A percentile compares a stretch with the other conserved stretches of the same genome.
Evolutionary conservation across 2,113 vertebrate species (phyloP).

Genomic region (Tautogolabrus adspersus): DNA sequence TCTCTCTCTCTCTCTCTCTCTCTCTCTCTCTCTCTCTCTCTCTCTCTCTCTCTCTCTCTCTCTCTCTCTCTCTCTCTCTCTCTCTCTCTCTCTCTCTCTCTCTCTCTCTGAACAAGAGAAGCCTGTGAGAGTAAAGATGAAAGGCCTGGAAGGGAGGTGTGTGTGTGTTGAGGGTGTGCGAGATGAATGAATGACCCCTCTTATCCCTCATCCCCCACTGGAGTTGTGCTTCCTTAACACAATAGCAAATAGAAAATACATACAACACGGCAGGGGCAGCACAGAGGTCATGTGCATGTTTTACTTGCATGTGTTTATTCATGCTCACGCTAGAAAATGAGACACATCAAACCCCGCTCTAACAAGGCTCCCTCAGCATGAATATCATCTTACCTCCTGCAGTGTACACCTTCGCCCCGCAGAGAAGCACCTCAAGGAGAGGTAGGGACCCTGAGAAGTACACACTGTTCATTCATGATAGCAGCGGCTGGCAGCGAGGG

Average conservation of each 20-base stretch:
- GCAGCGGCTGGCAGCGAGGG: slow-evolving; percentile 60
- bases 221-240: slow-evolving; percentile 41
- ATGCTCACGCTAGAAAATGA: slow-evolving; percentile 24
- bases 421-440: slow-evolving; percentile 53
- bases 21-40: slow-evolving; percentile 33
- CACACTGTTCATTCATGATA: slow-evolving; percentile 73
- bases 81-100: slow-evolving; percentile 45
- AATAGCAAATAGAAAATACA: slow-evolving; percentile 47
- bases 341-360: slow-evolving; percentile 41
- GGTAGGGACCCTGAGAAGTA: slow-evolving; percentile 55
- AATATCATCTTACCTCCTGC: slow-evolving; percentile 26
- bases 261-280: slow-evolving; percentile 36
- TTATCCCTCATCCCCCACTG: slow-evolving; percentile 53
- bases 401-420: slow-evolving; percentile 42
- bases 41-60: slow-evolving; percentile 62
- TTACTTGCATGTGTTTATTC: not conserved
- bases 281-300: slow-evolving; percentile 47
- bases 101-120: slow-evolving; percentile 78
- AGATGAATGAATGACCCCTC: slow-evolving; percentile 78
- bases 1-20: slow-evolving; percentile 55
- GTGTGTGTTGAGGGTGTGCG: slow-evolving; percentile 27
- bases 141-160: slow-evolving; percentile 71
- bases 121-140: slow-evolving; percentile 81
- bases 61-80: no score
- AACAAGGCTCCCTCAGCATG: slow-evolving; percentile 39